Base-by-base conservation (phyloP, 2,888 invertebrate species). In the Chymomyza amoena region DNA sequence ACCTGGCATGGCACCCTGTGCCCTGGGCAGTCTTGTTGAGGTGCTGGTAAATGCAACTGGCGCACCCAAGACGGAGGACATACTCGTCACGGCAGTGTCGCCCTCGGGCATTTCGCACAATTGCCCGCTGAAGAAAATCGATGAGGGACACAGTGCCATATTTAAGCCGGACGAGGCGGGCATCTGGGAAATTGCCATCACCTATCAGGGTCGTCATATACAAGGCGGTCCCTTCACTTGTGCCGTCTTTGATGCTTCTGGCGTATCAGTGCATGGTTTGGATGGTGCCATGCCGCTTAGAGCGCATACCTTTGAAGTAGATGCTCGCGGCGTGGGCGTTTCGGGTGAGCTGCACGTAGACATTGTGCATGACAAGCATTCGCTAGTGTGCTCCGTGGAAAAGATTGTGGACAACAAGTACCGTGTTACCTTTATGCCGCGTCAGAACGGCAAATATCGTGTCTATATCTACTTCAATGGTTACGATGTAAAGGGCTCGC, bases 151-250 rank as follows among this genome's bases (percentile, higher is more conserved):
- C 90, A 97, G 97, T 80, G 98, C 99, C 78, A 98, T 97, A 85
- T 99, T 99, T 92, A 97, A 98, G 90, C 99, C 99, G 0, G 97
- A 98, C 84, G 99, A 99, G 93, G 96, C 98, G 52, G 99, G 99
- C 69, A 97, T 97, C 88, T 99, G 99, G 99, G 95, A 96, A 84
- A 98, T 99, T 68, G 97, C 97, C 77, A 98, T 99, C 77, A 95
- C 97, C 45, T 99, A 99, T 91, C 98, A 98, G 90, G 97, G 97
- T 45, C 96, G 97, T 86, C 98, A 99, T 90, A 98, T 99, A 82
- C 95, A 95, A 91, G 99, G 99, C 68, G 98, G 98, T 18, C 99
- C 99, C 1, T 99, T 98, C 91, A 96, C 97, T 0, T 98, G 99
- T 90, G 96, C 97, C 85, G 98, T 98, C 0, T 99, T 97, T 89